Evolutionary conservation across 1,140 invertebrate genomes (phyloP), one percentile per base, ranked within the genome.

Genomic region (Drosophila ambigua): DNA sequence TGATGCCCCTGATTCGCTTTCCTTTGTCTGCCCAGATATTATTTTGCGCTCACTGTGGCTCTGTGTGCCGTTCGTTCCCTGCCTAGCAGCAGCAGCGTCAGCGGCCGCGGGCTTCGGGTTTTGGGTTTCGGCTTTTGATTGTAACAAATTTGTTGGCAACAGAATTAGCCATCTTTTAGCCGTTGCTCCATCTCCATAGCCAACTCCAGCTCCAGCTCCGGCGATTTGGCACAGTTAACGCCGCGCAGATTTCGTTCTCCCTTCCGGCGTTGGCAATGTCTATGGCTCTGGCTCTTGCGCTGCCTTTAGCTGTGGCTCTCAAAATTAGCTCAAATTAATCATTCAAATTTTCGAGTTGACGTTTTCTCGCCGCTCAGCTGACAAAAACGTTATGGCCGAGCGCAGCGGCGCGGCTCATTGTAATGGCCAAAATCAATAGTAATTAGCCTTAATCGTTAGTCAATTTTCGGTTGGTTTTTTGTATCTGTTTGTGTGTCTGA

Each of bases 381-480:
- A 78, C 79, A 78, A 71, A 79, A 60, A 15, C 9, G 23, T 39
- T 54, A 51, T 46, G 45, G 16, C 63, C 31, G 26, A 28, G 26
- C 5, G 26, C 26, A 28, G 35, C 44, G 26, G 44, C 35, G 48
- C 61, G 64, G 52, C 67, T 71, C 35, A 58, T 59, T 52, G 67
- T 79, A 59, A 63, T 75, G 67, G 52, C 43, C 73, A 85, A 84
- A 87, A 88, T 87, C 82, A 87, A 87, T 87, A 87, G 82, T 87
- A 87, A 87, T 87, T 87, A 87, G 82, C 82, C 82, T 66, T 88
- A 87, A 82, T 87, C 82, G 83, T 76, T 76, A 67, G 65, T 58
- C 59, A 75, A 48, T 75, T 75, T 66, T 65, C 44, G 65, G 59
- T 53, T 51, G 46, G 43, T 59, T 26, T 68, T 35, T 24, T 24